phyloP scores from a whole-genome alignment of 2,113 vertebrate species.

The Protobothrops flavoviridis region DNA sequence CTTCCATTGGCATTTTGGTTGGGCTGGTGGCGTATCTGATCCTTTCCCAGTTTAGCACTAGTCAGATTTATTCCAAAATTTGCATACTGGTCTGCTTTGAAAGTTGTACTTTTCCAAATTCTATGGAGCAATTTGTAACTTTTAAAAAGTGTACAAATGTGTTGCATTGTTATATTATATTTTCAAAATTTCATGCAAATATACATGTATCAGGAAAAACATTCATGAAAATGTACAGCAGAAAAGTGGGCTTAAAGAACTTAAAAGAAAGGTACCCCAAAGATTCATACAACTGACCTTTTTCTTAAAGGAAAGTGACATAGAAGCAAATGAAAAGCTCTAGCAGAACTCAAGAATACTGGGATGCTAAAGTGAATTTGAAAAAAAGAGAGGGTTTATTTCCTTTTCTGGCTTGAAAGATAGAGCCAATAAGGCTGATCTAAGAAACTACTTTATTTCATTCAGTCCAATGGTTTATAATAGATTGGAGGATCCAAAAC shows the following conservation, averaged over 20 bases:
- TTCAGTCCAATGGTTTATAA: neutral
- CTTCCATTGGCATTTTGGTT: neutral
- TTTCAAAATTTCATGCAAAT: neutral
- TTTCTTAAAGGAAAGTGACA: neutral
- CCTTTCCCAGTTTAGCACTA: neutral
- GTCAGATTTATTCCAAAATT: neutral
- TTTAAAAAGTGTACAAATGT: too few species aligned
- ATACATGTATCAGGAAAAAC: neutral
- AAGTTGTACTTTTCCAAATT: neutral
- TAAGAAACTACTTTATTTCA: neutral
- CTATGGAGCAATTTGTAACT: neutral
- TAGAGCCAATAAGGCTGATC: neutral
- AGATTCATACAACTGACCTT: neutral
- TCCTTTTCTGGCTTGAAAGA: neutral
- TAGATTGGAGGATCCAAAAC: neutral
- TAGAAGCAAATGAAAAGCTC: neutral
- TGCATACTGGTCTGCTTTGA: neutral
- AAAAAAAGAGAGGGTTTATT: neutral
- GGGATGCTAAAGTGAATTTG: neutral
- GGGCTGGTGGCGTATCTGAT: neutral
- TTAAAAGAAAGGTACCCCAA: neutral
- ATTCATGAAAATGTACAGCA: neutral
- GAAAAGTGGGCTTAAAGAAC: neutral
- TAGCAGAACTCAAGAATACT: neutral
- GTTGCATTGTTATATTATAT: neutral